Evolutionary conservation across 2,113 vertebrate genomes (phyloP).

Genomic region (Sinocyclocheilus grahami): DNA sequence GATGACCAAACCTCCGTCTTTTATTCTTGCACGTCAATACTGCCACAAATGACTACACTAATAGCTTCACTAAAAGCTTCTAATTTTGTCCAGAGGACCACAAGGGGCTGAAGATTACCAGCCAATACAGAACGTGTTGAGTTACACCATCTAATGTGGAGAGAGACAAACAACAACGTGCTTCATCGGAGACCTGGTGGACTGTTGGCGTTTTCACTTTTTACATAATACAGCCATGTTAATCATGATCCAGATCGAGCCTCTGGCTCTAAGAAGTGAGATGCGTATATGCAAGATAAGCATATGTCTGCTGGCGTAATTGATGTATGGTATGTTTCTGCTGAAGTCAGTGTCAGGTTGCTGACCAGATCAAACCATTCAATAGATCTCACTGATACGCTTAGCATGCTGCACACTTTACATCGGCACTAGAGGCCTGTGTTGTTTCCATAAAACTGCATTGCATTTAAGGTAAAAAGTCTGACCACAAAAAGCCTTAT

Average conservation of each 20-base stretch:
- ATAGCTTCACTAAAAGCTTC: constrained; percentile 28
- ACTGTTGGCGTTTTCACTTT: neutral
- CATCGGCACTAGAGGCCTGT: neutral
- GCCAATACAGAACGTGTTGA: constrained; percentile 7
- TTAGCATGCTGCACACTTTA: no score
- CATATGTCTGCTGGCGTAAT: constrained; percentile 10
- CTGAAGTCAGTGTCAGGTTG: constrained; percentile 12
- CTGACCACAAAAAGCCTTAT: no score
- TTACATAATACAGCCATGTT: constrained; percentile 23
- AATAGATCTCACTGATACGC: neutral
- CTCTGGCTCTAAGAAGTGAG: constrained; percentile 1
- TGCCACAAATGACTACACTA: neutral
- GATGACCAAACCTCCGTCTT: neutral
- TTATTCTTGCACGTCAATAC: constrained; percentile 23
- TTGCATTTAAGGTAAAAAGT: neutral
- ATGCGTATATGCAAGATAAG: constrained; percentile 36
- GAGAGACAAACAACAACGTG: constrained; percentile 23
- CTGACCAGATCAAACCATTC: neutral
- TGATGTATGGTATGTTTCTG: constrained; percentile 17
- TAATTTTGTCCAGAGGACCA: constrained; percentile 19
- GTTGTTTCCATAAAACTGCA: neutral
- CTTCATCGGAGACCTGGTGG: constrained; percentile 13
- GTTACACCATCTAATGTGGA: constrained; percentile 25
- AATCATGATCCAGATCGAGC: constrained; percentile 14
- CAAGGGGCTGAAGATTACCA: constrained; percentile 25